Evolutionary conservation across 2,113 vertebrate species (phyloP).

Genomic region (Nyctibius bracteatus): DNA sequence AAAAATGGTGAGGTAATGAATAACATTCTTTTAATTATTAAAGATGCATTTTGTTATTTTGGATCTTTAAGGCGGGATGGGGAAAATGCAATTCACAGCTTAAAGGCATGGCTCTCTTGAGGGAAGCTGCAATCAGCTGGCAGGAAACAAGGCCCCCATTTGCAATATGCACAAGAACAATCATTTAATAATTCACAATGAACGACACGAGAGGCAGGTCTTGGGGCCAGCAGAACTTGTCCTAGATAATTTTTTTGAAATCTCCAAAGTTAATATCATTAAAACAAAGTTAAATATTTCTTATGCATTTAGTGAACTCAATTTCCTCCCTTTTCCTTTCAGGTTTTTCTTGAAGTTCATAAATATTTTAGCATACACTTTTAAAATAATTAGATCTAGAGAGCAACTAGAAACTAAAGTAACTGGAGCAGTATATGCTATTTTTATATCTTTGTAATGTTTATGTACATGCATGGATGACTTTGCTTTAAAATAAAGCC

Average conservation of each 20-base stretch:
- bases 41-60: constrained; percentile 72
- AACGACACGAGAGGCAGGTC: constrained; percentile 43
- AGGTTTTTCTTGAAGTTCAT: neutral
- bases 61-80: constrained; percentile 28
- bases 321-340: neutral
- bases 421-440: constrained; percentile 4
- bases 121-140: constrained; percentile 60
- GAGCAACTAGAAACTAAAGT: neutral
- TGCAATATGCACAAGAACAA: constrained; percentile 62
- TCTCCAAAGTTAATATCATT: constrained; percentile 19
- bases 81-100: constrained; percentile 47
- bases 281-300: constrained; percentile 4
- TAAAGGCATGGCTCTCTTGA: constrained; percentile 65
- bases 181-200: constrained; percentile 70
- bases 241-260: neutral
- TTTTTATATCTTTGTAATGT: neutral
- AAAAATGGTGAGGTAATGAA: constrained; percentile 64
- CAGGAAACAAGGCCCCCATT: constrained; percentile 68
- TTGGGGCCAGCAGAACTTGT: constrained; percentile 29
- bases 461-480: neutral
- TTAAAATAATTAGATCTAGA: neutral
- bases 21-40: constrained; percentile 71
- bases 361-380: constrained; percentile 11
- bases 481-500: constrained; percentile 4
- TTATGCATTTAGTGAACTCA: neutral